phyloP scores from a whole-genome alignment of 2,797 vertebrate genomes.

The Channallabes apus region DNA sequence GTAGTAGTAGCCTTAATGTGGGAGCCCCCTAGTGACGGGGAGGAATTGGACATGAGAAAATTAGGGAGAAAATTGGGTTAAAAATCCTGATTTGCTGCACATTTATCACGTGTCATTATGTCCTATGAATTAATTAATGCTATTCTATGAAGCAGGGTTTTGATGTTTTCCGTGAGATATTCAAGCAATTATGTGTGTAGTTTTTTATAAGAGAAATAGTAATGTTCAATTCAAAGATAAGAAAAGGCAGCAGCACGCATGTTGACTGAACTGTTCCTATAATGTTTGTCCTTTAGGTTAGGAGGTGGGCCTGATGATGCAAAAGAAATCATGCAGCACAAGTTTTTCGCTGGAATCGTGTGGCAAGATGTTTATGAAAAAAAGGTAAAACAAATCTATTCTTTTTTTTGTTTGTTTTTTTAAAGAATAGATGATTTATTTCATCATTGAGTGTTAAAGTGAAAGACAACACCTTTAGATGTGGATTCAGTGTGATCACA shows the following conservation, averaged over 20 bases:
- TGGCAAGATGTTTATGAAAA: slow-evolving; percentile 98
- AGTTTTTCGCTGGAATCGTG: slow-evolving; percentile 90
- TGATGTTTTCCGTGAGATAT: background rate
- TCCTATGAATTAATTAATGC: background rate
- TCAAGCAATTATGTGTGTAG: background rate
- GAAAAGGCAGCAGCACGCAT: background rate
- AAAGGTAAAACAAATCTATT: slow-evolving; percentile 74
- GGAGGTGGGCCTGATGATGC: slow-evolving; percentile 92
- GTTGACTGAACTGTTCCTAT: background rate
- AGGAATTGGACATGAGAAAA: too few species aligned
- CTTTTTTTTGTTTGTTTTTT: too few species aligned
- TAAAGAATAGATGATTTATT: background rate
- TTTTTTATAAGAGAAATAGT: background rate
- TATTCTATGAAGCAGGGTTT: background rate
- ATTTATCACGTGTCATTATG: background rate
- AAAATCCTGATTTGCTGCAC: background rate
- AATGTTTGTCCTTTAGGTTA: slow-evolving; percentile 76
- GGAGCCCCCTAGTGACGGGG: too few species aligned
- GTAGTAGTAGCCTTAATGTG: too few species aligned
- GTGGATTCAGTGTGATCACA: slow-evolving; percentile 17
- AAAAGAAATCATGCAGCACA: slow-evolving; percentile 98
- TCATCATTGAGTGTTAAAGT: background rate
- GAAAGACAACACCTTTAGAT: background rate
- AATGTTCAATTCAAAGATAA: background rate
- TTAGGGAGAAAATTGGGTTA: too few species aligned